Evolutionary conservation across 1,140 invertebrate species (phyloP).

Genomic region (Rhagoletis zephyria): DNA sequence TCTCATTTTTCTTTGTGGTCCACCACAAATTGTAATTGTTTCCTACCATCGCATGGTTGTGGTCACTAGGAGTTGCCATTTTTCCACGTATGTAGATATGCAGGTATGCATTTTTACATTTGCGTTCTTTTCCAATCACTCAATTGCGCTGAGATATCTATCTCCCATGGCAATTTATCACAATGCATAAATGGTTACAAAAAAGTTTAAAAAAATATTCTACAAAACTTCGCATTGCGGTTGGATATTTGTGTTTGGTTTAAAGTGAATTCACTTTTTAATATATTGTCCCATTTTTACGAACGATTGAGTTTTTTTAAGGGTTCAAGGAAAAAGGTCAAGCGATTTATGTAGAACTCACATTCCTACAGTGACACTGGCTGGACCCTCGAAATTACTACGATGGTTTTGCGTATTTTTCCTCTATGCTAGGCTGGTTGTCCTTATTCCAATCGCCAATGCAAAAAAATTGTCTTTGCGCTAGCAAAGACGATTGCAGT

Average conservation of each 20-base stretch:
- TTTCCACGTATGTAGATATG: not conserved
- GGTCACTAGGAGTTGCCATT: constrained; percentile 22
- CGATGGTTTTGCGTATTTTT: no score
- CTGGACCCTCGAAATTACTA: no score
- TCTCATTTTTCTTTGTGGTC: not conserved
- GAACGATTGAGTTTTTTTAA: no score
- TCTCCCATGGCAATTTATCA: constrained; percentile 39
- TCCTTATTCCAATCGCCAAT: no score
- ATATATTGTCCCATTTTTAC: no score
- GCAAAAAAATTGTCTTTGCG: no score
- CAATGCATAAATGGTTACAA: constrained; percentile 31
- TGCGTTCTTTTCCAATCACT: constrained; percentile 29
- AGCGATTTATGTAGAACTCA: no score
- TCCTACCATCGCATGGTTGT: not conserved
- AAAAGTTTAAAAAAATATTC: not conserved
- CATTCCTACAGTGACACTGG: no score
- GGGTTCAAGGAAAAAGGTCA: no score
- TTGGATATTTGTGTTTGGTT: not conserved
- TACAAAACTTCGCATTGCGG: no score
- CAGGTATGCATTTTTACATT: not conserved
- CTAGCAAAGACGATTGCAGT: no score
- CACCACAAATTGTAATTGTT: constrained; percentile 23
- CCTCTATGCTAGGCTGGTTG: no score
- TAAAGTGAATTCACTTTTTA: not conserved
- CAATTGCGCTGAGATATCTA: constrained; percentile 19